phyloP scores from a whole-genome alignment of 2,113 vertebrate genomes.

The Orycteropus afer region DNA sequence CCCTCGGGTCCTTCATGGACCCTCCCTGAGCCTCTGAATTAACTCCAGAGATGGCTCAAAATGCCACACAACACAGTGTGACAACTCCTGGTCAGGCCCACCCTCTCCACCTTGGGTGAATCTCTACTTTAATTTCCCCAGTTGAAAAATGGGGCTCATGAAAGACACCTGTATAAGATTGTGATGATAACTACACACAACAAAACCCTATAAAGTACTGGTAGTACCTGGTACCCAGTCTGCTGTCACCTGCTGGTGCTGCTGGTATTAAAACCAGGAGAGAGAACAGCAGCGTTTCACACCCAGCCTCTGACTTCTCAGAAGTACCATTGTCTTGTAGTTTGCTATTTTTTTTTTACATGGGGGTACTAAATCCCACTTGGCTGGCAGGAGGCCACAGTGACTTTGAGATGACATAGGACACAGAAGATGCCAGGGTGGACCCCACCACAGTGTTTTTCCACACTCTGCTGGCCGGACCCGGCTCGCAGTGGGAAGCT shows the following conservation, averaged over 20 bases:
- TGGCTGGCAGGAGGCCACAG: constrained; percentile 31
- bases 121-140: not conserved
- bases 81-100: not conserved
- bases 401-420: not conserved
- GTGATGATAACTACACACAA: fast-evolving
- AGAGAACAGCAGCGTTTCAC: not conserved
- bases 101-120: not conserved
- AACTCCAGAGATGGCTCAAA: not conserved
- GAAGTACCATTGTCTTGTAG: not conserved
- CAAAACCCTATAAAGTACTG: fast-evolving
- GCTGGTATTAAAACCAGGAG: not conserved
- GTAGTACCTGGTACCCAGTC: fast-evolving
- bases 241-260: not conserved
- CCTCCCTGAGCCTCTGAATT: not conserved
- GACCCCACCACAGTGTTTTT: constrained; percentile 4
- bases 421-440: not conserved
- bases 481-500: not conserved
- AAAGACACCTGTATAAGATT: fast-evolving
- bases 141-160: not conserved
- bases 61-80: fast-evolving
- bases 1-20: fast-evolving
- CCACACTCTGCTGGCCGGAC: not conserved
- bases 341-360: not conserved
- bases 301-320: not conserved
- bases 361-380: not conserved